Evolutionary conservation across 1,140 invertebrate species (phyloP).

Genomic region (Bombus confusus): DNA sequence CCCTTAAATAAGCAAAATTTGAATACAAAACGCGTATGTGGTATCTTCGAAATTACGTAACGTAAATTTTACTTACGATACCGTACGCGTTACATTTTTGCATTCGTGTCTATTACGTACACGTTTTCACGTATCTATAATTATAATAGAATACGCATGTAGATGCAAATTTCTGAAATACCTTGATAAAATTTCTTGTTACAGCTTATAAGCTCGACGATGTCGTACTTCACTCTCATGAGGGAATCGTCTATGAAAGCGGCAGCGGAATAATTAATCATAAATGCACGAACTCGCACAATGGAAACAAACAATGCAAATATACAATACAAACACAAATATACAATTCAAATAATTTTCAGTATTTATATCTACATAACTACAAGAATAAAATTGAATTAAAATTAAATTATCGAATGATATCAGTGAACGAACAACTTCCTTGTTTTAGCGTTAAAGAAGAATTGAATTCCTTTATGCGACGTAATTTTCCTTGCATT

Average conservation of each 20-base stretch:
- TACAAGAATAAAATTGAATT: neutral
- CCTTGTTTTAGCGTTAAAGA: neutral
- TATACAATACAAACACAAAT: no score
- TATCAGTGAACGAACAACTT: neutral
- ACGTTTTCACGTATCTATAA: neutral
- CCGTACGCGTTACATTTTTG: no score
- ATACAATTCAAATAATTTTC: neutral
- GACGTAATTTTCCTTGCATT: no score
- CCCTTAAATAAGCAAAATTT: neutral
- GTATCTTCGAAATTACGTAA: neutral
- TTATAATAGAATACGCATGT: neutral
- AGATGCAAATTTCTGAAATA: neutral
- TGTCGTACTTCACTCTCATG: conserved; percentile 46
- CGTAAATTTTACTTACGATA: no score
- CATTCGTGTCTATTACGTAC: no score
- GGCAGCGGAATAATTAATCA: fast-evolving
- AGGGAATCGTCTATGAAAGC: neutral
- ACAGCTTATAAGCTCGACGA: conserved; percentile 33
- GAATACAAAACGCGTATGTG: neutral
- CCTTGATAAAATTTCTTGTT: neutral
- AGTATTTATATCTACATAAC: neutral
- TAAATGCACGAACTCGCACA: neutral
- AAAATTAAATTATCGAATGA: neutral
- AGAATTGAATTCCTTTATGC: neutral
- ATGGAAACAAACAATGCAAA: neutral